These are phyloP conservation scores for Parnassius apollo DNA, from an alignment of 2,888 invertebrate genomes.

Conservation along the genomic window DNA sequence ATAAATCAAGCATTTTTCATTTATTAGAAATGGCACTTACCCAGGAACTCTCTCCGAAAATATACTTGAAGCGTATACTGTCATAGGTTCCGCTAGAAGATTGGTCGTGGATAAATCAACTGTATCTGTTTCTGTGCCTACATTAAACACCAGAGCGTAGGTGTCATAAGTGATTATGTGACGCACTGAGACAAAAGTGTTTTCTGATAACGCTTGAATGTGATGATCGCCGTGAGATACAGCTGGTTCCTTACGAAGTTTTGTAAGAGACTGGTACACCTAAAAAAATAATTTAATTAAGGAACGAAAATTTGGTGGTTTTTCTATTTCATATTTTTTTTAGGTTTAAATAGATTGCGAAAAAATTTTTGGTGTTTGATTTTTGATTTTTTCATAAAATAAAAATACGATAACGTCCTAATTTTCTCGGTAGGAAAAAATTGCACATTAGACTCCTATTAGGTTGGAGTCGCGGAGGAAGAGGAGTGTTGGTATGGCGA, in stretches of 20 bases:
- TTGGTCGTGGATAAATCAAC: conserved; percentile 56
- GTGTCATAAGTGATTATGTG: conserved; percentile 49
- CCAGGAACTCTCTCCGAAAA: conserved; percentile 48
- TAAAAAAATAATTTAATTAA: conserved; percentile 28
- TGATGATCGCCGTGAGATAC: conserved; percentile 60
- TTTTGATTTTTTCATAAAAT: no score
- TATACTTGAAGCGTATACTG: conserved; percentile 53
- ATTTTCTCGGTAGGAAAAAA: no score
- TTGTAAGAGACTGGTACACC: conserved; percentile 77
- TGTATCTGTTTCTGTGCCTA: conserved; percentile 56
- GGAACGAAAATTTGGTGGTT: no score
- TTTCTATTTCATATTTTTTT: no score
- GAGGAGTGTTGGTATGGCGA: no score
- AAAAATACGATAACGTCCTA: no score
- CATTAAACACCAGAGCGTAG: conserved; percentile 75
- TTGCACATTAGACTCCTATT: no score
- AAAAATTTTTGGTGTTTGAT: no score
- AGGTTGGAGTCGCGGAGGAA: no score
- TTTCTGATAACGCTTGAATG: conserved; percentile 47
- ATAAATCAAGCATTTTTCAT: no score
- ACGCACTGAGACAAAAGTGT: conserved; percentile 50
- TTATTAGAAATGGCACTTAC: conserved; percentile 38
- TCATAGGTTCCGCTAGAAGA: conserved; percentile 42
- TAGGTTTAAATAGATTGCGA: no score
- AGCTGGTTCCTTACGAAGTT: conserved; percentile 65